Percentiles rank a stretch among this genome's conserved stretches.
phyloP scores from a whole-genome alignment of 2,888 invertebrate species.

The Doris montereyensis region DNA sequence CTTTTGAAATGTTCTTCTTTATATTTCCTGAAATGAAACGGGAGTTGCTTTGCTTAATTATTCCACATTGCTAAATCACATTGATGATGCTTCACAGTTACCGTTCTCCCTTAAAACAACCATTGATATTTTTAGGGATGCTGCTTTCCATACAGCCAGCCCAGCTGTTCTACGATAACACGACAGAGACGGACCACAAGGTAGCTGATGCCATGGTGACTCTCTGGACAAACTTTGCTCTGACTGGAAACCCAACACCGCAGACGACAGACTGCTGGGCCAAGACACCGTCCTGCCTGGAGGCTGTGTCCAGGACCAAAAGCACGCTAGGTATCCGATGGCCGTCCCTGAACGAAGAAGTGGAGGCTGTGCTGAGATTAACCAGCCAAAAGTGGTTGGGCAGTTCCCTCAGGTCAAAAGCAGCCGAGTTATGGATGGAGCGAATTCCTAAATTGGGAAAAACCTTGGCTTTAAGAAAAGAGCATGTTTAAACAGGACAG shows the following conservation, averaged over 20 bases:
- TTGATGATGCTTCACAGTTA: no score
- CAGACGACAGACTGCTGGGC: not conserved
- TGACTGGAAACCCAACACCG: not conserved
- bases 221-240: slow-evolving; percentile 7
- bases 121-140: no score
- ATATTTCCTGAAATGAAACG: no score
- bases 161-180: not conserved
- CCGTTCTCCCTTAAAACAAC: no score
- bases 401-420: not conserved
- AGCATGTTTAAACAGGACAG: no score
- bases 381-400: not conserved
- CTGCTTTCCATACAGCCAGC: no score
- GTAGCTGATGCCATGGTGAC: not conserved
- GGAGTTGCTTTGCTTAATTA: no score
- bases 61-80: no score
- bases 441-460: not conserved
- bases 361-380: not conserved
- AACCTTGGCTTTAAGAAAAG: no score
- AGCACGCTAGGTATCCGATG: not conserved
- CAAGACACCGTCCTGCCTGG: no score
- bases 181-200: not conserved
- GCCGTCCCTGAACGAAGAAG: not conserved
- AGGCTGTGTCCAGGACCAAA: not conserved
- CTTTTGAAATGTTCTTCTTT: no score
- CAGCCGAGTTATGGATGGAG: not conserved